These are phyloP conservation scores for Magallana angulata DNA, from an alignment of 1,140 invertebrate species.

Conservation along the genomic window DNA sequence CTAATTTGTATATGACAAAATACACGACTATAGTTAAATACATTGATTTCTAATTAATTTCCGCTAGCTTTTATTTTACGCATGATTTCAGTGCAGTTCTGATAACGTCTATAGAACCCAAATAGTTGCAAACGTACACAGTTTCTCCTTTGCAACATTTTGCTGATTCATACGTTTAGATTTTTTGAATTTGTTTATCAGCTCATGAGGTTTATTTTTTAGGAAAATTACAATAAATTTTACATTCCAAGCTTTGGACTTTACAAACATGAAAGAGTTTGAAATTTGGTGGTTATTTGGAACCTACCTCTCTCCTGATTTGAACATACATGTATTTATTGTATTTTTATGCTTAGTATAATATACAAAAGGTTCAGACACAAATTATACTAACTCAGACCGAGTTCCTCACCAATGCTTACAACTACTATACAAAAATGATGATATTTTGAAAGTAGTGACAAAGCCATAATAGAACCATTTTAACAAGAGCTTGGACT, in stretches of 20 bases:
- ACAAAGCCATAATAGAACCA: too few relatives aligned
- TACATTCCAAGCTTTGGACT: neutral
- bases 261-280: neutral
- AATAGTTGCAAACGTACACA: neutral
- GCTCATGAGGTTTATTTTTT: neutral
- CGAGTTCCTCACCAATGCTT: too few relatives aligned
- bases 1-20: constrained; percentile 30
- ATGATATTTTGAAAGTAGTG: too few relatives aligned
- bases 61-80: neutral
- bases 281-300: too few relatives aligned
- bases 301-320: too few relatives aligned
- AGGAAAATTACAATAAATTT: neutral
- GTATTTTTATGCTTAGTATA: too few relatives aligned
- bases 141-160: neutral
- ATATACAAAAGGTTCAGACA: too few relatives aligned
- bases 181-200: too few relatives aligned
- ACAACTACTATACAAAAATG: too few relatives aligned
- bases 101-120: neutral
- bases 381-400: too few relatives aligned
- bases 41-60: constrained; percentile 32
- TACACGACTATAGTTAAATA: neutral
- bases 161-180: neutral
- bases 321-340: too few relatives aligned
- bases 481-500: too few relatives aligned
- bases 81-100: constrained; percentile 7